Evolutionary conservation across 2,797 vertebrate genomes (phyloP).

Genomic region (Prionace glauca): DNA sequence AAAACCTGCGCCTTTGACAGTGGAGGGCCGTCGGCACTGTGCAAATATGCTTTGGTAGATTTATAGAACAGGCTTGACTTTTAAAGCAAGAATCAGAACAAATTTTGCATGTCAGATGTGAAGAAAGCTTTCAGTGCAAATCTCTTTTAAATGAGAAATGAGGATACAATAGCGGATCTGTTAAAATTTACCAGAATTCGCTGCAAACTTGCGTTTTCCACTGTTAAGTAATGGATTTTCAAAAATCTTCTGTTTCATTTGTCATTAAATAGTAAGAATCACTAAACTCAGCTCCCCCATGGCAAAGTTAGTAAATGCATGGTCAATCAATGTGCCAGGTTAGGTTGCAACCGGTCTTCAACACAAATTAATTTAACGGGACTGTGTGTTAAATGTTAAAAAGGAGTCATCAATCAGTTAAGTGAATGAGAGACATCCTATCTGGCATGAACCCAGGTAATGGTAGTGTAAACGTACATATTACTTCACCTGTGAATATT

Average conservation of each 20-base stretch:
- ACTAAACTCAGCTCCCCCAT: neutral
- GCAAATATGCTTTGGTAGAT: neutral
- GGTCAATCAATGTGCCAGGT: neutral
- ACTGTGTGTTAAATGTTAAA: neutral
- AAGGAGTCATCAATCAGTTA: too few relatives aligned
- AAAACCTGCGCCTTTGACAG: neutral
- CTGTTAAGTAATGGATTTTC: neutral
- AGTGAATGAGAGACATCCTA: neutral
- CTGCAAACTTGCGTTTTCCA: neutral
- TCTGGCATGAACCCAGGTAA: neutral
- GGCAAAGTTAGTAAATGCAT: neutral
- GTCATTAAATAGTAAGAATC: neutral
- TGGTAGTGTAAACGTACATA: neutral
- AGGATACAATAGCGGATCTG: neutral
- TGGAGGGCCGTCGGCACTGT: neutral
- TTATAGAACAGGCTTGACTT: neutral
- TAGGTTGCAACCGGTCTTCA: neutral
- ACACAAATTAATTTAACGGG: neutral
- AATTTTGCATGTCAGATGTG: neutral
- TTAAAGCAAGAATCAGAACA: neutral
- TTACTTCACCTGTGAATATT: too few relatives aligned
- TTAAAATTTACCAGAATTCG: neutral
- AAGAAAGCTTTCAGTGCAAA: neutral
- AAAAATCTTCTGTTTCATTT: neutral
- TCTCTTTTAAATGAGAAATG: neutral